Conservation (phyloP, 2,888 invertebrate genomes). For the Biston stratarius region DNA sequence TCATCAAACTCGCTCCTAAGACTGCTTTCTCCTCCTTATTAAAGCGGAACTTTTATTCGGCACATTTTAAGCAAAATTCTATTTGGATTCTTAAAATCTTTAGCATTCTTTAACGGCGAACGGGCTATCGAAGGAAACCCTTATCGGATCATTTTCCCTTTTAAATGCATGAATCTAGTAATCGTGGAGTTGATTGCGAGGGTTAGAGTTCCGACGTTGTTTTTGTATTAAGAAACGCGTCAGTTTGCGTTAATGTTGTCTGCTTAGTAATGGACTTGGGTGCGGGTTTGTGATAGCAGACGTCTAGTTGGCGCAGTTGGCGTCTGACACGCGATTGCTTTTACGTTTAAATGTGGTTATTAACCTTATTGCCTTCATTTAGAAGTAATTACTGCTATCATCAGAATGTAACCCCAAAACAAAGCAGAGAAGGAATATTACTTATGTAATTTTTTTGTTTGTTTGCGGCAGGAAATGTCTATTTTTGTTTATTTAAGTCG, state of each 20-base stretch:
- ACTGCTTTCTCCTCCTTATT: slow-evolving; percentile 39
- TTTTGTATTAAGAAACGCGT: slow-evolving; percentile 54
- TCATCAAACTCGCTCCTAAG: slow-evolving; percentile 38
- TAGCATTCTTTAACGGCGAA: slow-evolving; percentile 57
- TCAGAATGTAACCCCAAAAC: not conserved
- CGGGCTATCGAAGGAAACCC: slow-evolving; percentile 60
- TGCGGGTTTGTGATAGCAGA: slow-evolving; percentile 41
- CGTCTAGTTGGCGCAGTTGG: slow-evolving; percentile 40
- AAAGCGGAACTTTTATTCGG: slow-evolving; percentile 46
- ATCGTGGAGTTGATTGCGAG: slow-evolving; percentile 41
- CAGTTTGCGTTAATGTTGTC: slow-evolving; percentile 47
- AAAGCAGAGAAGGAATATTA: not conserved
- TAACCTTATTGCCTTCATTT: slow-evolving; percentile 32
- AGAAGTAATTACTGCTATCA: slow-evolving; percentile 1
- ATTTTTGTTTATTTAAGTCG: no score
- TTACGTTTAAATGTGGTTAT: slow-evolving; percentile 37
- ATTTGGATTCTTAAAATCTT: slow-evolving; percentile 58
- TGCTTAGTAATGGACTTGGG: slow-evolving; percentile 43
- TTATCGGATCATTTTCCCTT: slow-evolving; percentile 67
- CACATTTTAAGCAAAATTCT: slow-evolving; percentile 56
- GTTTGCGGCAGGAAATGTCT: not conserved
- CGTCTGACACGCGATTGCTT: slow-evolving; percentile 44
- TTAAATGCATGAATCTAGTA: slow-evolving; percentile 49
- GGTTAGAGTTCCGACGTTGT: slow-evolving; percentile 46
- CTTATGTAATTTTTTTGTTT: not conserved